A percentile compares a stretch with the other conserved stretches of the same genome.
Evolutionary conservation across 2,113 vertebrate genomes (phyloP).

Genomic region (Cyprinus carpio): DNA sequence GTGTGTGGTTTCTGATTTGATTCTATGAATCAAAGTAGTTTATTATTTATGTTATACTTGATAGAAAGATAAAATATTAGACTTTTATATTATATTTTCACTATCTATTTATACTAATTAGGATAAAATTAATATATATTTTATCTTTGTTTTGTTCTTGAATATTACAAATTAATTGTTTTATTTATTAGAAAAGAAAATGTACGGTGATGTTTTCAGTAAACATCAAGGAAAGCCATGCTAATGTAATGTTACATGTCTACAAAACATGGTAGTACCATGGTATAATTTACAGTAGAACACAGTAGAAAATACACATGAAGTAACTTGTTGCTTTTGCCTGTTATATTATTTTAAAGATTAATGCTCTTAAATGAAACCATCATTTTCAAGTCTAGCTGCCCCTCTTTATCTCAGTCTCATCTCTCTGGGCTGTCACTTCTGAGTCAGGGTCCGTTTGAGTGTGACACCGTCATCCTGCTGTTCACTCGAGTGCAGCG

Average conservation of each 20-base stretch:
- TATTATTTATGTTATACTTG: not conserved
- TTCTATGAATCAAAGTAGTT: not conserved
- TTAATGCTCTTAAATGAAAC: not conserved
- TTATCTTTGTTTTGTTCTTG: no score
- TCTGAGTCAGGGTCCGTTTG: conserved; percentile 43
- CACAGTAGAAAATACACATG: not conserved
- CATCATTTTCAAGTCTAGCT: not conserved
- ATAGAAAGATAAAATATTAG: not conserved
- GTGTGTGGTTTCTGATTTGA: not conserved
- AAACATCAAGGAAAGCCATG: no score
- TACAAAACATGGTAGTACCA: not conserved
- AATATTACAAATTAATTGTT: no score
- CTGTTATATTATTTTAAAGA: not conserved
- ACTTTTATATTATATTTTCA: not conserved
- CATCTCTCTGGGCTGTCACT: conserved; percentile 50
- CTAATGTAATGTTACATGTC: not conserved
- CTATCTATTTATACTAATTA: no score
- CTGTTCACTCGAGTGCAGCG: conserved; percentile 41
- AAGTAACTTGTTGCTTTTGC: not conserved
- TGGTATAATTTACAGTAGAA: not conserved
- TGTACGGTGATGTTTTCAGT: not conserved
- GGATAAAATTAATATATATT: no score
- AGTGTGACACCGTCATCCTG: conserved; percentile 53
- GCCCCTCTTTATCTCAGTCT: conserved; percentile 40
- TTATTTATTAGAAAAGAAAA: not conserved